Conservation (phyloP, 2,797 vertebrate species). For the Danio tinwini region DNA sequence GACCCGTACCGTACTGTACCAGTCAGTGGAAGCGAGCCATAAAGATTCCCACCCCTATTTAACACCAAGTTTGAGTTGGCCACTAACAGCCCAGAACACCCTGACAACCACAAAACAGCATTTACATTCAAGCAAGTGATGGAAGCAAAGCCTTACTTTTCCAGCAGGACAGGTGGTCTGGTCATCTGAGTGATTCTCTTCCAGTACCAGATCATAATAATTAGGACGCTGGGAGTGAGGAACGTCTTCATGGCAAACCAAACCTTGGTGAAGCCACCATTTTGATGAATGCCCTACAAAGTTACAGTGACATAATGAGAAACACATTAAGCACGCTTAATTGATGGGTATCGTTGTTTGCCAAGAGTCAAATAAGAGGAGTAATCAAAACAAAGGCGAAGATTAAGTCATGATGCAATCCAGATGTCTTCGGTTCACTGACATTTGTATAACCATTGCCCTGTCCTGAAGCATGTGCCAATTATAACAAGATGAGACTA, state of each 20-base stretch:
- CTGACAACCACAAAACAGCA: too few species aligned
- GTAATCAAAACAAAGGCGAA: constrained; percentile 18
- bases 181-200: constrained; percentile 93
- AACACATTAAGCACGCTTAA: constrained; percentile 10
- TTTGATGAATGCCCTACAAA: constrained; percentile 92
- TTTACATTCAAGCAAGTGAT: background rate
- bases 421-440: constrained; percentile 30
- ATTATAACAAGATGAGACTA: constrained; percentile 24
- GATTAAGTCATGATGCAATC: constrained; percentile 23
- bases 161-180: constrained; percentile 90
- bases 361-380: constrained; percentile 13
- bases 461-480: constrained; percentile 28
- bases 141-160: constrained; percentile 85
- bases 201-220: constrained; percentile 99
- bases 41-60: too few species aligned
- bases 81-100: too few species aligned
- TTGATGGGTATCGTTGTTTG: constrained; percentile 24
- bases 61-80: too few species aligned
- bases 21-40: too few species aligned
- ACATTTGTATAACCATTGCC: constrained; percentile 35
- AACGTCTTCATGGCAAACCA: constrained; percentile 99
- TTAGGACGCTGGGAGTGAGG: constrained; percentile 94
- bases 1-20: too few species aligned
- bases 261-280: constrained; percentile 96
- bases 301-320: constrained; percentile 5